Evolutionary conservation across 2,888 invertebrate species (phyloP), one percentile per base, ranked within the genome.

Genomic region (Litoditis marina): DNA sequence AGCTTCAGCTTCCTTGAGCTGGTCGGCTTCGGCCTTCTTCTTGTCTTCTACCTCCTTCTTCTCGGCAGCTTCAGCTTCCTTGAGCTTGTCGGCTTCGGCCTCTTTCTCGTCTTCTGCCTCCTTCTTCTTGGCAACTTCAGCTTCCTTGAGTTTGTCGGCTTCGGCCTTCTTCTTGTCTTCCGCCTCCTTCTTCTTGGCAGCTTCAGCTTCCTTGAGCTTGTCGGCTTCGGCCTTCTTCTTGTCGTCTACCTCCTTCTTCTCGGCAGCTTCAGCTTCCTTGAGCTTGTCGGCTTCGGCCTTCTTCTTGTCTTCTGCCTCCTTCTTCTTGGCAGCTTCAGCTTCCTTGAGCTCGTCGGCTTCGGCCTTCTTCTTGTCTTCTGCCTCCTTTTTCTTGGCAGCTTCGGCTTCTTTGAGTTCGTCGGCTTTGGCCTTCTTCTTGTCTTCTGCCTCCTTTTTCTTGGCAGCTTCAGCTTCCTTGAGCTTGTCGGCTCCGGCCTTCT

Each of bases 381-480:
- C 55, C 6, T 49, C 25, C 25, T 61, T 42, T 6, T 49, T 30
- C 13, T 64, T 50, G n/a, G 28, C 62, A 42, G 36, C 34, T 32
- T 34, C 22, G 51, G 3, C 31, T 44, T 61, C 44, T 64, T n/a
- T 51, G 22, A 53, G 55, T 19, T 32, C 47, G 44, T 50, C 27
- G n/a, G 30, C 42, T 46, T 19, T 13, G 13, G 52, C 32, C 50
- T 32, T 57, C 42, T 66, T 58, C 25, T 66, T 60, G 13, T 44
- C 6, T 19, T 47, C 30, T 19, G 55, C 61, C 31, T 53, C 44
- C 60, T 61, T 50, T 47, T 50, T 61, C 52, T 49, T 55, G 7
- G 53, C 13, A n/a, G 11, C 49, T 19, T 19, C 49, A 19, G 16
- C 25, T 4, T 47, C n/a, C 13, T 19, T 53, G 16, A 11, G 25